Evolutionary conservation across 1,140 invertebrate species (phyloP).

Genomic region (Doryteuthis pealeii): DNA sequence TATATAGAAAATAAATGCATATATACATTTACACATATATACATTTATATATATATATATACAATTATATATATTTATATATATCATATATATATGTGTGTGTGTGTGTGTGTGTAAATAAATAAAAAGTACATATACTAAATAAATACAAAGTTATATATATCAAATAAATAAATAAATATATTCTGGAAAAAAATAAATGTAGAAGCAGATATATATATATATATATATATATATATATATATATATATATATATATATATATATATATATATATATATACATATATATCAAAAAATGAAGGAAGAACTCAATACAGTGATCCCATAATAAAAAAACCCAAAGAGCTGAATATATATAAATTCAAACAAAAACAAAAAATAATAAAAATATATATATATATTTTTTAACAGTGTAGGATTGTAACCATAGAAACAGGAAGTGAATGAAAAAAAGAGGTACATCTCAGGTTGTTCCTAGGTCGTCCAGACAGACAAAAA

Average conservation of each 20-base stretch:
- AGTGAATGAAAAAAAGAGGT: no score
- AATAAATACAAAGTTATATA: slow-evolving; percentile 5
- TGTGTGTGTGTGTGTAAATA: background rate
- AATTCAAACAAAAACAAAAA: no score
- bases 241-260: background rate
- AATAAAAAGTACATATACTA: background rate
- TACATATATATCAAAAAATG: background rate
- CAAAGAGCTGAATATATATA: no score
- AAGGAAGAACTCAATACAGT: background rate
- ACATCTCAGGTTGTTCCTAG: no score
- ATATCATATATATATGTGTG: background rate
- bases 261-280: slow-evolving; percentile 1
- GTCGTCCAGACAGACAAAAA: no score
- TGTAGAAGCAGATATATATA: background rate
- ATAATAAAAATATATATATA: background rate
- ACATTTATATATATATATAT: background rate
- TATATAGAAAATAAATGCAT: background rate
- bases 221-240: background rate
- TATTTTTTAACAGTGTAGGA: no score
- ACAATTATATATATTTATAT: background rate
- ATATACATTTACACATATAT: background rate
- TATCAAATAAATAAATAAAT: background rate
- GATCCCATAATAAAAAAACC: background rate
- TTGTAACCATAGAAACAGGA: no score
- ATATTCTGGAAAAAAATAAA: background rate